Evolutionary conservation across 2,888 invertebrate genomes (phyloP).

Genomic region (Macrosoma leucophasiata): DNA sequence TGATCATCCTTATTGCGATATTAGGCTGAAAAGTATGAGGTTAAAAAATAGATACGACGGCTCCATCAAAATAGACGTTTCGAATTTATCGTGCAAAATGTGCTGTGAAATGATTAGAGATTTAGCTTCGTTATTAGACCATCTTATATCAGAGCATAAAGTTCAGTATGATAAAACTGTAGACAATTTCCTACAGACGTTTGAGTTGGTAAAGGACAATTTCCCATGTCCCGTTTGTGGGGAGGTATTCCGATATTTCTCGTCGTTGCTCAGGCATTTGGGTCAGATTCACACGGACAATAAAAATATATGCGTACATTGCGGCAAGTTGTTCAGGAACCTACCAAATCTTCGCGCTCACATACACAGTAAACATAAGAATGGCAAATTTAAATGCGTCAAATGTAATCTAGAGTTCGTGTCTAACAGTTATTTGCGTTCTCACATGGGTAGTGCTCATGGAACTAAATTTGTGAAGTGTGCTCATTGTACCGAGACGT

Average conservation of each 20-base stretch:
- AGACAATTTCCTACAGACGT: slow-evolving; percentile 39
- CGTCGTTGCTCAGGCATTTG: slow-evolving; percentile 44
- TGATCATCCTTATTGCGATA: slow-evolving; percentile 52
- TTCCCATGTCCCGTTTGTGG: slow-evolving; percentile 48
- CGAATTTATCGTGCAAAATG: slow-evolving; percentile 44
- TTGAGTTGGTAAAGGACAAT: slow-evolving; percentile 43
- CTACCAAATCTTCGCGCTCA: slow-evolving; percentile 50
- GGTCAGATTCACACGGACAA: slow-evolving; percentile 46
- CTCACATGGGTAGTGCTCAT: slow-evolving; percentile 45
- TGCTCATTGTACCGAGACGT: slow-evolving; percentile 45
- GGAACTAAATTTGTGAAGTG: slow-evolving; percentile 44
- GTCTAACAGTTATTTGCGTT: slow-evolving; percentile 34
- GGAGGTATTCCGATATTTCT: slow-evolving; percentile 44
- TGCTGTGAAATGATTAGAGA: slow-evolving; percentile 37
- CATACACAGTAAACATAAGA: slow-evolving; percentile 39
- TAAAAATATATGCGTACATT: slow-evolving; percentile 48
- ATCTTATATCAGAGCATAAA: slow-evolving; percentile 41
- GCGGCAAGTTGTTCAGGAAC: slow-evolving; percentile 47
- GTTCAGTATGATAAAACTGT: slow-evolving; percentile 37
- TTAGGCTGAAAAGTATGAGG: slow-evolving; percentile 44
- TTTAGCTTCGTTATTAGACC: slow-evolving; percentile 38
- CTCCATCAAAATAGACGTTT: slow-evolving; percentile 52
- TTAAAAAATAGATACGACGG: slow-evolving; percentile 47
- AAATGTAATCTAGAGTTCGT: slow-evolving; percentile 39
- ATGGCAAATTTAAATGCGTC: slow-evolving; percentile 37